These are phyloP conservation scores for Spea hammondii DNA, from an alignment of 2,797 vertebrate genomes.

Conservation along the genomic window DNA sequence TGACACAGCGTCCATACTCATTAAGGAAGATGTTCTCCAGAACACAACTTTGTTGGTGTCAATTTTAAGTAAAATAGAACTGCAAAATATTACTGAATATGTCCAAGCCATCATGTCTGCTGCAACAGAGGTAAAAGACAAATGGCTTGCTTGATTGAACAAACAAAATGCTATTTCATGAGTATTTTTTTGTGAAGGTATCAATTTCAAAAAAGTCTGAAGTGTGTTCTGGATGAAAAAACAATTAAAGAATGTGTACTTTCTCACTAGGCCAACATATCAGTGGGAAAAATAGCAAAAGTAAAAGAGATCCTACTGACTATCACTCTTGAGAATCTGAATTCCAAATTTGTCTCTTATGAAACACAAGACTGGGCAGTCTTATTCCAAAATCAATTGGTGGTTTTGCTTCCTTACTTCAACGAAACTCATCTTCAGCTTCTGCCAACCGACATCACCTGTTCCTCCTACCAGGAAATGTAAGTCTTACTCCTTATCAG, in stretches of 20 bases:
- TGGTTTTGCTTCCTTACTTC: not conserved
- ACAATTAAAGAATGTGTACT: not conserved
- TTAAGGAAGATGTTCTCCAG: not conserved
- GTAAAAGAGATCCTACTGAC: not conserved
- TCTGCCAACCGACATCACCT: conserved; percentile 14
- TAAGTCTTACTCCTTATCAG: not conserved
- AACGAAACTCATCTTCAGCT: conserved; percentile 2
- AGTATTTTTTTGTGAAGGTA: not conserved
- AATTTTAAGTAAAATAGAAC: not conserved
- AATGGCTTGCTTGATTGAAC: not conserved
- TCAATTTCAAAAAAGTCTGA: not conserved
- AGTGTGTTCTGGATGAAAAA: not conserved
- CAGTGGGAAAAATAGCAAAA: not conserved
- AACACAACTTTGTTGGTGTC: conserved; percentile 1
- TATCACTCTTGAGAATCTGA: not conserved
- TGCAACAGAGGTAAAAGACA: conserved; percentile 17
- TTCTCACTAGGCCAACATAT: conserved; percentile 3
- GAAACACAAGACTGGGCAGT: not conserved
- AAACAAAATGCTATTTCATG: not conserved
- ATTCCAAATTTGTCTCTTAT: not conserved
- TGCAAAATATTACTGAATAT: conserved; percentile 3
- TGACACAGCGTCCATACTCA: not conserved
- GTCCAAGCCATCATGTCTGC: not conserved
- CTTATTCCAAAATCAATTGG: conserved; percentile 1
- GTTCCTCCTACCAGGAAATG: conserved; percentile 34